These are phyloP conservation scores for Girardia tigrina DNA, from an alignment of 2,888 invertebrate species.

Conservation along the genomic window DNA sequence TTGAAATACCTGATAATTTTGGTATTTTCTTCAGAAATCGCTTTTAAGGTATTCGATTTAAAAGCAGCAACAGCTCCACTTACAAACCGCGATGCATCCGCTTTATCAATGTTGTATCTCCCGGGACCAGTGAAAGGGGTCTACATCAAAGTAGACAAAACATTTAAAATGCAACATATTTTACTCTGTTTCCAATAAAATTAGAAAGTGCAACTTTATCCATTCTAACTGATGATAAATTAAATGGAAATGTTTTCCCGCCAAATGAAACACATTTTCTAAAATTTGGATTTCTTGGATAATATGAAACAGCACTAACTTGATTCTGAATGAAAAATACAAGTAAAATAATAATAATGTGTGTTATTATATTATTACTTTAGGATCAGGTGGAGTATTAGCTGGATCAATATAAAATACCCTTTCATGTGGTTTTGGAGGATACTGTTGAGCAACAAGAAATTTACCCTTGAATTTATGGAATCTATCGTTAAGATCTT, in stretches of 20 bases:
- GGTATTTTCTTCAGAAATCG: too few relatives aligned
- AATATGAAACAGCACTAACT: neutral
- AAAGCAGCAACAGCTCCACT: neutral
- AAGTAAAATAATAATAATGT: neutral
- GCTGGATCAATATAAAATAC: slow-evolving; percentile 6
- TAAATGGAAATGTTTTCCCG: neutral
- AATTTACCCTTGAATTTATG: neutral
- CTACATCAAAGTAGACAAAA: neutral
- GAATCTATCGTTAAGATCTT: neutral
- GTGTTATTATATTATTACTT: neutral
- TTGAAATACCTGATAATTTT: too few relatives aligned
- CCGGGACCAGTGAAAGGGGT: slow-evolving; percentile 1
- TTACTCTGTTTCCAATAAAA: neutral
- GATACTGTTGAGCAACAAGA: neutral
- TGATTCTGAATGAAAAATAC: neutral
- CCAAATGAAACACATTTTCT: neutral
- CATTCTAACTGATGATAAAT: slow-evolving; percentile 17
- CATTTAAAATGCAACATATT: neutral
- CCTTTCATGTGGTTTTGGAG: neutral
- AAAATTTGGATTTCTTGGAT: neutral
- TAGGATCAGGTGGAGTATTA: neutral
- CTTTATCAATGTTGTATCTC: slow-evolving; percentile 1
- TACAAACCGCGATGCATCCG: neutral
- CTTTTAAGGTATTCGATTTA: too few relatives aligned
- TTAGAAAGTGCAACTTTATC: neutral